Conservation (phyloP, 1,140 invertebrate genomes). For the Radopholus similis region DNA sequence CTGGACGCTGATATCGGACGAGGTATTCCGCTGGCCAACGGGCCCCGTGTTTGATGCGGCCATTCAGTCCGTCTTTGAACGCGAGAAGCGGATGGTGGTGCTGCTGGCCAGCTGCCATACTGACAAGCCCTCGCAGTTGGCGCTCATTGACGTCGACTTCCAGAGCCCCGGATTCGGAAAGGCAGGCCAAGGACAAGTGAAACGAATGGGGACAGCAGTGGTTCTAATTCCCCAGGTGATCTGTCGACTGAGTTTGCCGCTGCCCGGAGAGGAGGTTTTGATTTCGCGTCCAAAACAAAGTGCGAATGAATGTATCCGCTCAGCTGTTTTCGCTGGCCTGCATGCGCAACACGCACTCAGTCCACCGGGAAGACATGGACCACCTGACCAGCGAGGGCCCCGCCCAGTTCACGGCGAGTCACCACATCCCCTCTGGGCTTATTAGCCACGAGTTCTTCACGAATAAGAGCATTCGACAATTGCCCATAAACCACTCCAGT, state of each 20-base stretch:
- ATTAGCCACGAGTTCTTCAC: background rate
- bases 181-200: slow-evolving; percentile 16
- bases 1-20: slow-evolving; percentile 20
- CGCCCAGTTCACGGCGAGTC: too few relatives aligned
- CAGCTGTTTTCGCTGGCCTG: slow-evolving; percentile 13
- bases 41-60: background rate
- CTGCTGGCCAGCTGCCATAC: slow-evolving; percentile 1
- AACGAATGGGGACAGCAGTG: too few relatives aligned
- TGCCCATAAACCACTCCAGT: background rate
- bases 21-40: slow-evolving; percentile 17
- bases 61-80: slow-evolving; percentile 41
- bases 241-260: slow-evolving; percentile 11
- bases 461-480: background rate
- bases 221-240: slow-evolving; percentile 5
- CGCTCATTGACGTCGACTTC: slow-evolving; percentile 36
- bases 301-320: background rate
- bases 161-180: slow-evolving; percentile 37
- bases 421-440: too few relatives aligned
- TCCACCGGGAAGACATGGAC: background rate
- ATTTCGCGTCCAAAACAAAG: background rate
- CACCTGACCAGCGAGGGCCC: background rate
- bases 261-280: slow-evolving; percentile 1
- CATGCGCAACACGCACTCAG: slow-evolving; percentile 12
- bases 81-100: slow-evolving; percentile 41
- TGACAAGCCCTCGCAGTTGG: slow-evolving; percentile 28